Conservation (phyloP, 2,888 invertebrate species). For the Sceliomorpha sp. region DNA sequence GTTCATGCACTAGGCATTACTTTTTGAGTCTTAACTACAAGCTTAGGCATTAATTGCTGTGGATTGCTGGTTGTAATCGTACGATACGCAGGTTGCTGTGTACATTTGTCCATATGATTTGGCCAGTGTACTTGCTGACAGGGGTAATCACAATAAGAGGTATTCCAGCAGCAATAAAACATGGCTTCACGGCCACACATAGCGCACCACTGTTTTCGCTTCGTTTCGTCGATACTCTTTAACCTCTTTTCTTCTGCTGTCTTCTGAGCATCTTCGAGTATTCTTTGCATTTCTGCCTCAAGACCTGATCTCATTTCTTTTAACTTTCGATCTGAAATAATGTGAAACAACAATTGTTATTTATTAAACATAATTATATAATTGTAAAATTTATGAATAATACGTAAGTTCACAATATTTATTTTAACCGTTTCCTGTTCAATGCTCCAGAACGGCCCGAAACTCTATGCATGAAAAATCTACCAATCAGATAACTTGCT, state of each 20-base stretch:
- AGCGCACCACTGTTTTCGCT: slow-evolving; percentile 96
- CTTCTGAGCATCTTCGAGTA: slow-evolving; percentile 85
- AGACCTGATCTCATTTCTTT: slow-evolving; percentile 86
- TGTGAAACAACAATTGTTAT: neutral
- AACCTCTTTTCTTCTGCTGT: slow-evolving; percentile 87
- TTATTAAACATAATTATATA: too few relatives aligned
- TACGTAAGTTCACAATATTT: too few relatives aligned
- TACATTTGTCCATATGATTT: slow-evolving; percentile 85
- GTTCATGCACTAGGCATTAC: slow-evolving; percentile 39
- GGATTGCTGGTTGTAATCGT: slow-evolving; percentile 18
- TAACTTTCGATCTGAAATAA: slow-evolving; percentile 83
- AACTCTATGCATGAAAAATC: too few relatives aligned
- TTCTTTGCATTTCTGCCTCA: slow-evolving; percentile 86
- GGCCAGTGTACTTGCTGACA: slow-evolving; percentile 95
- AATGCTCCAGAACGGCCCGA: too few relatives aligned
- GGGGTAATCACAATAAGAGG: slow-evolving; percentile 93
- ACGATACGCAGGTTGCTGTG: slow-evolving; percentile 58
- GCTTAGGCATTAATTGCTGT: slow-evolving; percentile 35
- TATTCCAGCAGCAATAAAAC: slow-evolving; percentile 98
- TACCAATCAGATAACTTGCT: too few relatives aligned
- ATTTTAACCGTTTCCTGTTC: too few relatives aligned
- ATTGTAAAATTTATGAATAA: too few relatives aligned
- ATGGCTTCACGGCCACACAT: slow-evolving; percentile 93
- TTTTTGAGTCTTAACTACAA: slow-evolving; percentile 30
- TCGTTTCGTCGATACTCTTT: slow-evolving; percentile 88